A percentile compares a stretch with the other conserved stretches of the same genome.
Evolutionary conservation across 2,113 vertebrate genomes (phyloP).

Genomic region (Oplegnathus fasciatus): DNA sequence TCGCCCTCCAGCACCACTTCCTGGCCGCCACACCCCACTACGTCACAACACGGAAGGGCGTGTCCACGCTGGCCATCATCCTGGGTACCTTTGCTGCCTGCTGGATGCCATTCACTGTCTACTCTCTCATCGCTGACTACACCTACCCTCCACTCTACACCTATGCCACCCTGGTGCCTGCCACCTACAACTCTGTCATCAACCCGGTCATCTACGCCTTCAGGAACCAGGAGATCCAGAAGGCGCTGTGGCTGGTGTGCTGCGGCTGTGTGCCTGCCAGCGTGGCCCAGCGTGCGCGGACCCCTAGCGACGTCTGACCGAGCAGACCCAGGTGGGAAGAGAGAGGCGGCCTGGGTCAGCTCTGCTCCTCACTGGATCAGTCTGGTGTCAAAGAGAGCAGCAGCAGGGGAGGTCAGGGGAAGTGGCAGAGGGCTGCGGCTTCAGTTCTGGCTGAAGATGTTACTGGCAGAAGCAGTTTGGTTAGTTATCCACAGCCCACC

Average conservation of each 20-base stretch:
- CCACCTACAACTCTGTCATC: slow-evolving; percentile 99
- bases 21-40: slow-evolving; percentile 98
- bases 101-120: slow-evolving; percentile 99
- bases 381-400: slow-evolving; percentile 59
- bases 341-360: slow-evolving; percentile 66
- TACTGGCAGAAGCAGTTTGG: slow-evolving; percentile 40
- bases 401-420: slow-evolving; percentile 31
- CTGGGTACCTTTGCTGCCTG: slow-evolving; percentile 98
- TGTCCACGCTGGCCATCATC: slow-evolving; percentile 98
- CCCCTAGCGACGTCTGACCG: slow-evolving; percentile 95
- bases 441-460: slow-evolving; percentile 20
- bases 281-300: slow-evolving; percentile 92
- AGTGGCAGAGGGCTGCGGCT: slow-evolving; percentile 34
- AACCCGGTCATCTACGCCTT: slow-evolving; percentile 99
- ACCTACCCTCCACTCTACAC: slow-evolving; percentile 98
- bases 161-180: slow-evolving; percentile 97
- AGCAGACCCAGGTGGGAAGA: slow-evolving; percentile 67
- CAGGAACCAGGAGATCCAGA: slow-evolving; percentile 99
- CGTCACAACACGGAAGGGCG: slow-evolving; percentile 97
- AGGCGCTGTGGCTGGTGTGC: slow-evolving; percentile 96
- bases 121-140: slow-evolving; percentile 97
- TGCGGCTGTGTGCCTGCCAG: slow-evolving; percentile 94
- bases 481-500: slow-evolving; percentile 41
- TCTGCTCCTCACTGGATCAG: slow-evolving; percentile 65
- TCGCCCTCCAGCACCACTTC: slow-evolving; percentile 98